Conservation (phyloP, 2,797 vertebrate species). For the Columba guinea region DNA sequence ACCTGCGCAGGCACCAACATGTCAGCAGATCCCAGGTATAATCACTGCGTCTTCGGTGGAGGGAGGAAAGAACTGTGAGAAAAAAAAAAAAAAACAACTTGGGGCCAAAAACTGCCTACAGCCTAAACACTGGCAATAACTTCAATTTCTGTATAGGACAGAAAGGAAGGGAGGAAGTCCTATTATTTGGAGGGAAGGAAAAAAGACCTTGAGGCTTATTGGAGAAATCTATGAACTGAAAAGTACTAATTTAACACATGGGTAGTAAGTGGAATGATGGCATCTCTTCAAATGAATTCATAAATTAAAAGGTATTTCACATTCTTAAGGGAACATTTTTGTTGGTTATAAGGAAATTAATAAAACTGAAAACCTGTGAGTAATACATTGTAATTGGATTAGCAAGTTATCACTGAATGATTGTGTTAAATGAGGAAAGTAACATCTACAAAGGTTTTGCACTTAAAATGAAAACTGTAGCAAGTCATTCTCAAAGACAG, state of each 20-base stretch:
- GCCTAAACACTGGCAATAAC: constrained; percentile 43
- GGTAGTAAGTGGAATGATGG: constrained; percentile 15
- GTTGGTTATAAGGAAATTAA: constrained; percentile 14
- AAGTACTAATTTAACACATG: constrained; percentile 10
- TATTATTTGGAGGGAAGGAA: neutral
- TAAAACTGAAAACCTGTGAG: constrained; percentile 7
- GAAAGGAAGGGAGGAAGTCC: constrained; percentile 50
- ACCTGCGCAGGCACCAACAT: neutral
- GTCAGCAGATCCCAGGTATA: neutral
- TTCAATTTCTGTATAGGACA: neutral
- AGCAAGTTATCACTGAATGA: neutral
- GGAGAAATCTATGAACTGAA: neutral
- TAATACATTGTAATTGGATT: neutral
- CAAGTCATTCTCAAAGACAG: constrained; percentile 14
- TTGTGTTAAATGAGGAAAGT: neutral
- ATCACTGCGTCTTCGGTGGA: neutral
- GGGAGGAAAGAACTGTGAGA: constrained; percentile 13
- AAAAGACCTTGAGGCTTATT: constrained; percentile 28
- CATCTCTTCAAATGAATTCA: constrained; percentile 44
- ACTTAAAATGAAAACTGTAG: neutral
- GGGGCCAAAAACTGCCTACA: constrained; percentile 34
- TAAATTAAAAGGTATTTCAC: constrained; percentile 31
- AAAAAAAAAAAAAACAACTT: neutral
- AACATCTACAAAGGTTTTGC: constrained; percentile 6
- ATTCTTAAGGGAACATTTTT: constrained; percentile 27